Conservation (phyloP, 1,140 invertebrate genomes). For the Trichomalopsis sarcophagae region DNA sequence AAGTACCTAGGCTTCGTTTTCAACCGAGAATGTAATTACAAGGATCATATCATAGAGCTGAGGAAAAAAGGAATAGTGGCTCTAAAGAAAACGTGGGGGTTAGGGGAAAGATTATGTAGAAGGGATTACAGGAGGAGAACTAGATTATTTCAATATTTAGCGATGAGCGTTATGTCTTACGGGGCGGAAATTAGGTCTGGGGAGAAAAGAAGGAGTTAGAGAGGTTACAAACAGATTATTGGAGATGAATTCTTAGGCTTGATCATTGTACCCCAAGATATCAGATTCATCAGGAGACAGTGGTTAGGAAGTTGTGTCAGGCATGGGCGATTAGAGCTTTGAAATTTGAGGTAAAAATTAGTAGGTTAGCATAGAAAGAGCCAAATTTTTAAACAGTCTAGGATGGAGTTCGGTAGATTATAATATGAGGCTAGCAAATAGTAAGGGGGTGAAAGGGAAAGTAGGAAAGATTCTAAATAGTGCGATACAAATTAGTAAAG, state of each 20-base stretch:
- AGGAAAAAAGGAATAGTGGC: constrained; percentile 42
- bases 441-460: background rate
- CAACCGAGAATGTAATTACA: constrained; percentile 19
- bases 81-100: constrained; percentile 40
- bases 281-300: constrained; percentile 13
- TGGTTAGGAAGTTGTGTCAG: too few relatives aligned
- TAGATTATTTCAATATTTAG: constrained; percentile 40
- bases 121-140: constrained; percentile 48
- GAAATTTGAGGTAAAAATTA: constrained; percentile 33
- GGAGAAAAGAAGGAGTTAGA: constrained; percentile 29
- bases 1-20: constrained; percentile 47
- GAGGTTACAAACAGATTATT: constrained; percentile 10
- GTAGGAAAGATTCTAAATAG: background rate
- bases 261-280: constrained; percentile 51
- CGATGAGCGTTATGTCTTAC: constrained; percentile 49
- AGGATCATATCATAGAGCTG: constrained; percentile 19
- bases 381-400: background rate
- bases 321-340: constrained; percentile 15
- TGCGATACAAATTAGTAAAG: too few relatives aligned
- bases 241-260: constrained; percentile 49
- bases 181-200: constrained; percentile 53
- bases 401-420: too few relatives aligned
- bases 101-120: constrained; percentile 19
- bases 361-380: background rate
- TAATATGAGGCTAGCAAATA: too few relatives aligned